Conservation (phyloP, 2,797 vertebrate species). For the Galago senegalensis region DNA sequence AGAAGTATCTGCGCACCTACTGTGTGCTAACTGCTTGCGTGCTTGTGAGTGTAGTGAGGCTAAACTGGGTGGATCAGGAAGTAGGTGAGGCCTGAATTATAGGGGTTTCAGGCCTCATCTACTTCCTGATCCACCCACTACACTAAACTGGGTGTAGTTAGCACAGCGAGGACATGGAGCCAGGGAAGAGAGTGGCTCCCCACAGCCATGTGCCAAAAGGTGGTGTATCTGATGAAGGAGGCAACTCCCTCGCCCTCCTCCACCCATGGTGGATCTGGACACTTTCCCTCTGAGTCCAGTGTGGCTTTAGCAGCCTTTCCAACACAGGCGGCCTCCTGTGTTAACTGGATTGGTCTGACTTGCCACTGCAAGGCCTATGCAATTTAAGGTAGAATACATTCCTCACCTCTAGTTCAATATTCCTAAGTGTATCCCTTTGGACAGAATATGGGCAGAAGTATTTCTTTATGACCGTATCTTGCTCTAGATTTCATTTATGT, state of each 20-base stretch:
- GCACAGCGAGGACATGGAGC: neutral
- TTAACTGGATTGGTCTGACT: neutral
- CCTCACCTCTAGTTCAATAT: neutral
- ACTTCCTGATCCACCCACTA: too few species aligned
- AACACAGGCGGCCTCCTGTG: neutral
- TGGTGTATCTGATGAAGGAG: neutral
- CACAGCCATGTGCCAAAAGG: accelerated
- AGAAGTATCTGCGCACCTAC: neutral
- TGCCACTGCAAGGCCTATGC: neutral
- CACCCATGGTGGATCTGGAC: neutral
- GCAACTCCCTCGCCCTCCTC: neutral
- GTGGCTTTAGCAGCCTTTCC: neutral
- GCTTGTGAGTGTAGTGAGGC: neutral
- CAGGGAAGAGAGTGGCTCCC: neutral
- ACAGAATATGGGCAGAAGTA: neutral
- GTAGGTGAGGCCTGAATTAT: neutral
- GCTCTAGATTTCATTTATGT: neutral
- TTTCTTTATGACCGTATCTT: neutral
- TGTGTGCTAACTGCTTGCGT: neutral
- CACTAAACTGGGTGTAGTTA: neutral
- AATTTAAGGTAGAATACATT: neutral
- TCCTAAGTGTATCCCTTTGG: neutral
- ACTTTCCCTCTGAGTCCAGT: neutral
- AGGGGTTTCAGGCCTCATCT: too few species aligned
- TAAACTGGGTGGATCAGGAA: neutral